A percentile compares a stretch with the other conserved stretches of the same genome.
phyloP scores from a whole-genome alignment of 2,888 invertebrate genomes.

The Deladenus siricidicola region DNA sequence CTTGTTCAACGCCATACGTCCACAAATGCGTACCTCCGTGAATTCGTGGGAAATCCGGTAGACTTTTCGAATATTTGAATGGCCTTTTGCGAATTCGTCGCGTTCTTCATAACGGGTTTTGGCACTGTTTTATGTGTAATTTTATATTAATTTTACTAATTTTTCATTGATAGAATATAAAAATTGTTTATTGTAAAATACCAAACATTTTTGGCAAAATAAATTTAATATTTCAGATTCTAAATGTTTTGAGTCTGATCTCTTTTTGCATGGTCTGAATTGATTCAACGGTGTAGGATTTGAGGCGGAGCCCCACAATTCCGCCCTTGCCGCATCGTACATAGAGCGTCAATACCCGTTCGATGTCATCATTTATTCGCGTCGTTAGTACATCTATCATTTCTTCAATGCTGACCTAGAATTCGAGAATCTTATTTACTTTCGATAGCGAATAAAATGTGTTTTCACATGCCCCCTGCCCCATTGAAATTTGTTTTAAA shows the following conservation, averaged over 20 bases:
- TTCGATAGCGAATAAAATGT: too few species aligned
- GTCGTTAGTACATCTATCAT: constrained; percentile 5
- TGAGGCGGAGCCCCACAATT: constrained; percentile 9
- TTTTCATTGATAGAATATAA: background rate
- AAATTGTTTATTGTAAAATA: background rate
- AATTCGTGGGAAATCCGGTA: background rate
- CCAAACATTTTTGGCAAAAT: background rate
- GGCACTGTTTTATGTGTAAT: background rate
- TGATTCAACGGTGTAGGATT: constrained; percentile 10
- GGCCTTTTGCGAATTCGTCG: background rate
- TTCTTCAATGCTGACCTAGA: constrained; percentile 16
- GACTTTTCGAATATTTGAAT: background rate
- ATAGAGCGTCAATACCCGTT: constrained; percentile 8
- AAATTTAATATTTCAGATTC: background rate
- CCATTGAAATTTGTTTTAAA: too few species aligned
- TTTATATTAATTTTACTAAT: background rate
- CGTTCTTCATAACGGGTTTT: background rate
- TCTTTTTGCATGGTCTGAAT: constrained; percentile 11
- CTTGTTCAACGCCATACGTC: background rate
- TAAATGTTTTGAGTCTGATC: constrained; percentile 5
- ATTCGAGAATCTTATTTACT: too few species aligned
- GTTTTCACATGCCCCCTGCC: too few species aligned
- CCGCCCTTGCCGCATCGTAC: constrained; percentile 7
- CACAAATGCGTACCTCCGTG: background rate
- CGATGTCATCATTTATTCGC: constrained; percentile 10